Conservation (phyloP, 2,797 vertebrate genomes). For the Sciurus vulgaris region DNA sequence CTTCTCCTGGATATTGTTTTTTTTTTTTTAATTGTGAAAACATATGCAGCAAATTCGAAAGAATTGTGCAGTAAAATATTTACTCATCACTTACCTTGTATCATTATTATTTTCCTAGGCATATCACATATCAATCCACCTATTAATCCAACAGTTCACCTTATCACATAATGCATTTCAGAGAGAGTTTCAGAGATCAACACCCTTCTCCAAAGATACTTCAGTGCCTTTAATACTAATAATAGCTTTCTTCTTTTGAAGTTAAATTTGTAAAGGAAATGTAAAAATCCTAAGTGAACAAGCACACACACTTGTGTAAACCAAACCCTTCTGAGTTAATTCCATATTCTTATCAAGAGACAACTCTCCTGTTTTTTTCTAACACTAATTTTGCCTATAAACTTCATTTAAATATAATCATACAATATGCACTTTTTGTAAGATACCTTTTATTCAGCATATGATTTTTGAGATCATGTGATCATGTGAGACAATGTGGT, state of each 20-base stretch:
- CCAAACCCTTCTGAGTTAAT: neutral
- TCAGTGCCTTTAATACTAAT: neutral
- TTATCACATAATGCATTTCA: neutral
- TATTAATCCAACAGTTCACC: neutral
- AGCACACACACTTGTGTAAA: neutral
- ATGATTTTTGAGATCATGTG: neutral
- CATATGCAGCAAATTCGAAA: neutral
- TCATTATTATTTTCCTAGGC: neutral
- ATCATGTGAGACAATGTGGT: neutral
- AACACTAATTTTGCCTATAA: neutral
- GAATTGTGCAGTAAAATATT: neutral
- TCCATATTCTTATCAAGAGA: neutral
- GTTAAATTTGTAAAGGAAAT: slow-evolving; percentile 28
- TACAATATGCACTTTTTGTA: neutral
- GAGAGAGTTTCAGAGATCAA: neutral
- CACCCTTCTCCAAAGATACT: neutral
- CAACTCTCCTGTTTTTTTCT: neutral
- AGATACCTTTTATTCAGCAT: neutral
- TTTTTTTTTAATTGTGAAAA: neutral
- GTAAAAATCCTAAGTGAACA: neutral
- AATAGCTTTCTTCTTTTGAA: slow-evolving; percentile 10
- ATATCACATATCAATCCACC: neutral
- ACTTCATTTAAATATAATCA: neutral
- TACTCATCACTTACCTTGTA: neutral
- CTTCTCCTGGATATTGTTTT: neutral